phyloP scores from a whole-genome alignment of 2,797 vertebrate genomes.

The Ctenochaetus hawaiiensis region DNA sequence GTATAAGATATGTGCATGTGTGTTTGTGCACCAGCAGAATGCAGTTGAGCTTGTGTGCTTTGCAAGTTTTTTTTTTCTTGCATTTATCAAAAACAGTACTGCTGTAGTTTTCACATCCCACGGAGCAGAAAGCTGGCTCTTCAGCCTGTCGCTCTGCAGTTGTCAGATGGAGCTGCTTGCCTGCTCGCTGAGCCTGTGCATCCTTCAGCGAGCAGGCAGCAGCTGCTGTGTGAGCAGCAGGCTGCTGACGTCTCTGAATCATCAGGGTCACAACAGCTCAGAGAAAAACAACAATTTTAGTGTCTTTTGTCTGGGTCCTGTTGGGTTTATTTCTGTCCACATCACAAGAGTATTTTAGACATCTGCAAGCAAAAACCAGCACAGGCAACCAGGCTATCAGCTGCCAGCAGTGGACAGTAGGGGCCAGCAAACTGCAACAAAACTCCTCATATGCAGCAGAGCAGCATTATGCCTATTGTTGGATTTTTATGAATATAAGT shows the following conservation, averaged over 20 bases:
- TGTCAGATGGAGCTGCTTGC: conserved; percentile 43
- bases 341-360: neutral
- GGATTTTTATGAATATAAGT: too few relatives aligned
- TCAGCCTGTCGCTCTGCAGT: conserved; percentile 25
- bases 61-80: conserved; percentile 24
- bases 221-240: conserved; percentile 18
- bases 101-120: conserved; percentile 43
- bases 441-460: too few relatives aligned
- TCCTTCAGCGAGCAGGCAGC: conserved; percentile 25
- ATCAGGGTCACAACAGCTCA: conserved; percentile 16
- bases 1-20: too few relatives aligned
- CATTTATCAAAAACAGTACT: conserved; percentile 32
- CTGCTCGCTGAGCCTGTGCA: conserved; percentile 29
- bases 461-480: too few relatives aligned
- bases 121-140: conserved; percentile 27
- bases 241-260: conserved; percentile 18
- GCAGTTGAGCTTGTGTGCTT: neutral
- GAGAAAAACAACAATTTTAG: neutral
- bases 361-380: neutral
- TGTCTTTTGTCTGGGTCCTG: conserved; percentile 12
- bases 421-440: neutral
- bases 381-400: neutral
- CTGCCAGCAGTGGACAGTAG: neutral
- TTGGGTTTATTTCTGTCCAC: conserved; percentile 22
- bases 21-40: neutral